Evolutionary conservation across 2,888 invertebrate species (phyloP).

Genomic region (Noctua janthina): DNA sequence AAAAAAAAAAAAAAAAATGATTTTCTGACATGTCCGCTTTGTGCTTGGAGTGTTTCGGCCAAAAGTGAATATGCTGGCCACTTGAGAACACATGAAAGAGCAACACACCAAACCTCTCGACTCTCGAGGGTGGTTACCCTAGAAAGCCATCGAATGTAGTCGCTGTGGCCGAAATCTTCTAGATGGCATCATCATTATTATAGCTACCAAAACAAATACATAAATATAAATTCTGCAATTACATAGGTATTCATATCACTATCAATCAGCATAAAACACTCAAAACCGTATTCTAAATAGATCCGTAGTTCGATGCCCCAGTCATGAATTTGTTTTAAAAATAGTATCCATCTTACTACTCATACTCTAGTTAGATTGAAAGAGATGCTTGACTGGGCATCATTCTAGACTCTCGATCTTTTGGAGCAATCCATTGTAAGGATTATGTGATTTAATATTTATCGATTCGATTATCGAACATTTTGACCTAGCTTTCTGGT

Average conservation of each 20-base stretch:
- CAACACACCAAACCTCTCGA: no score
- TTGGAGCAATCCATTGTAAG: background rate
- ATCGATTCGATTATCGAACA: no score
- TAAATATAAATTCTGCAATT: conserved; percentile 14
- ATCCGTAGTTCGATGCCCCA: background rate
- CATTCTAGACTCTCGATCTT: background rate
- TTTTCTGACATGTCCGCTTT: no score
- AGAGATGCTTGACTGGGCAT: conserved; percentile 11
- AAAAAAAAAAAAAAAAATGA: no score
- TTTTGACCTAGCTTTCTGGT: background rate
- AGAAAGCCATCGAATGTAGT: no score
- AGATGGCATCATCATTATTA: background rate
- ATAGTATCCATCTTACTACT: conserved; percentile 1
- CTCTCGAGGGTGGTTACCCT: no score
- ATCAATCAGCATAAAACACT: conserved; percentile 21
- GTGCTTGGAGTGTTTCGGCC: no score
- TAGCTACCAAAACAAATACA: background rate
- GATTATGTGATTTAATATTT: background rate
- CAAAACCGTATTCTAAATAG: background rate
- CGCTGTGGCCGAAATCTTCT: background rate
- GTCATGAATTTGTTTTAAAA: conserved; percentile 37
- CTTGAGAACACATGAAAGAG: no score
- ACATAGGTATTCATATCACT: conserved; percentile 13
- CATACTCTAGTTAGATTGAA: background rate
- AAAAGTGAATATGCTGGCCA: no score